phyloP scores from a whole-genome alignment of 2,113 vertebrate species.

The Xyrauchen texanus region DNA sequence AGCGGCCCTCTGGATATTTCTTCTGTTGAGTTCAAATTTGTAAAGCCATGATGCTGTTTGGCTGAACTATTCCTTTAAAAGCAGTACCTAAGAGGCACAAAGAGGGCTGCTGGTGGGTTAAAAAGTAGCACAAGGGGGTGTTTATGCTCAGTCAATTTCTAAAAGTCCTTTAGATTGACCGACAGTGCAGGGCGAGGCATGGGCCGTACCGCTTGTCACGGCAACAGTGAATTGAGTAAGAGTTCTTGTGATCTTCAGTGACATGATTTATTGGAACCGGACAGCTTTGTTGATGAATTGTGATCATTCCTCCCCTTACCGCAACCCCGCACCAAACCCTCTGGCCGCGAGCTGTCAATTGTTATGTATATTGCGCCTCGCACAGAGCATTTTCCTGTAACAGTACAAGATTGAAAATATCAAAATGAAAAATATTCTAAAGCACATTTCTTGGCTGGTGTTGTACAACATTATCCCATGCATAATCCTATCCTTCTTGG shows the following conservation, averaged over 20 bases:
- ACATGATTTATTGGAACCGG: constrained; percentile 56
- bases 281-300: constrained; percentile 60
- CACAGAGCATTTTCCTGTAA: constrained; percentile 37
- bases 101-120: too few species aligned
- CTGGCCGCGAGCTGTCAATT: constrained; percentile 41
- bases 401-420: constrained; percentile 45
- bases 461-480: too few species aligned
- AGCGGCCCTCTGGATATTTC: too few species aligned
- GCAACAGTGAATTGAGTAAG: constrained; percentile 60
- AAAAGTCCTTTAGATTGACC: constrained; percentile 37
- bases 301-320: constrained; percentile 17
- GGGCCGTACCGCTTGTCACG: constrained; percentile 52
- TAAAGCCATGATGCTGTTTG: too few species aligned
- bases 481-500: too few species aligned
- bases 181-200: constrained; percentile 53
- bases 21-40: too few species aligned
- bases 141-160: too few species aligned
- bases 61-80: too few species aligned
- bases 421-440: constrained; percentile 54
- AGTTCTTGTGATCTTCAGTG: constrained; percentile 62
- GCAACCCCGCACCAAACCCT: neutral
- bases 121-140: too few species aligned
- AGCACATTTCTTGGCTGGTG: constrained; percentile 6
- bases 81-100: too few species aligned
- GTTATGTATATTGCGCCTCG: constrained; percentile 51